Evolutionary conservation across 2,797 vertebrate species (phyloP).

Genomic region (Lepus townsendii): DNA sequence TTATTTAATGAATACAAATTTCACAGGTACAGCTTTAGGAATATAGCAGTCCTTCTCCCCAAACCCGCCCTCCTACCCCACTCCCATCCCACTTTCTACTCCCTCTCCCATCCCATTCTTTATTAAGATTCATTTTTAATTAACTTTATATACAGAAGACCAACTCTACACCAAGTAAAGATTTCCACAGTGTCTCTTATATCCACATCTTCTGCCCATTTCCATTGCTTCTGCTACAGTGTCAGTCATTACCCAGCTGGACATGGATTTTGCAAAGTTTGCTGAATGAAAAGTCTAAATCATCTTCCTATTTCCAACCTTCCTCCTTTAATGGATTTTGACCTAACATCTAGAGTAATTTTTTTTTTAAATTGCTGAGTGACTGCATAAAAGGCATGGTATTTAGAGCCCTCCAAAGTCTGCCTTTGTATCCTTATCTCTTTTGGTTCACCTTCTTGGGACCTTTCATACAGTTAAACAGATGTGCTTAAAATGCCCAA

Average conservation of each 20-base stretch:
- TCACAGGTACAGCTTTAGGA: no score
- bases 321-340: not conserved
- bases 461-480: accelerated
- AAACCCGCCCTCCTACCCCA: no score
- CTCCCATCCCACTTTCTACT: no score
- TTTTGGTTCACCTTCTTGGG: not conserved
- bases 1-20: no score
- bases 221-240: not conserved
- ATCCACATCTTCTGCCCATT: not conserved
- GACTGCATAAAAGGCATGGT: not conserved
- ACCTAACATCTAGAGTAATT: not conserved
- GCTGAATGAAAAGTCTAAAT: not conserved
- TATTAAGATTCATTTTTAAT: no score
- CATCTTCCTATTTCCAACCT: not conserved
- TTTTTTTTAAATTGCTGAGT: not conserved
- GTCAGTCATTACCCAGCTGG: not conserved
- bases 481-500: not conserved
- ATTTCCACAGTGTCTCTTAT: not conserved
- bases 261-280: not conserved
- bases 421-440: not conserved
- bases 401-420: not conserved
- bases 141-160: no score
- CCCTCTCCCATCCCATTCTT: no score
- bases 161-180: no score
- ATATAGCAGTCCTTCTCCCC: no score